Base-by-base conservation (phyloP, 2,888 invertebrate species). In the Hemicrepidius hirtus region DNA sequence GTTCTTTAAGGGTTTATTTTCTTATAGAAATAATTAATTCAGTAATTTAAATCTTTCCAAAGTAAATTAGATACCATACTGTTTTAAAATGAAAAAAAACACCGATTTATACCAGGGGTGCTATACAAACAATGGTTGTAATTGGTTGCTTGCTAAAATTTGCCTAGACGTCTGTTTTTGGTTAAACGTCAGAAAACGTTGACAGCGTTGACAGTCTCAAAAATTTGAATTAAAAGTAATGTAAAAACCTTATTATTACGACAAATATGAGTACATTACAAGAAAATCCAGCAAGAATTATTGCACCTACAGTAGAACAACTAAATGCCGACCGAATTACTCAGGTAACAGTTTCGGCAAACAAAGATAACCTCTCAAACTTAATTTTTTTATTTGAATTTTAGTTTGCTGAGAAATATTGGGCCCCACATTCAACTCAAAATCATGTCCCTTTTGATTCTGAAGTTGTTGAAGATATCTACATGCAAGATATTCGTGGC, bases 271-370 rank as follows among this genome's bases (percentile, higher is more conserved):
- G 69, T 21, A 57, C 65, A 18, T 74, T 67, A 32, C 37, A 40
- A 55, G 68, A 65, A 24, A 16, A 46, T 20, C 32, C 72, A 4
- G 20, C 64, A n/a, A 89, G 89, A 86, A 86, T 90, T 81, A 90
- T 92, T 12, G 89, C 93, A 57, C 94, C 94, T 12, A 97, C 97
- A 0, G 92, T 97, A 28, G 94, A 96, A 74, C 97, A 97, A 87
- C 95, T 97, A 66, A 96, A 95, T 86, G 90, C 95, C 0, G 97
- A 98, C 85, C 89, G 93, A 83, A 94, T 97, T 79, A 97, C 97
- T 77, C 93, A 95, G 89, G 95, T 95, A 89, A 74, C 7, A 28
- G 20, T 12, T 3, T 0, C 12, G 2, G 12, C 44, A 44, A 18
- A 6, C 5, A 44, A 44, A 18, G 12, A 41, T 78, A 75, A 76